A percentile compares a stretch with the other conserved stretches of the same genome.
Evolutionary conservation across 2,797 vertebrate species (phyloP).

Genomic region (Odontamblyopus rebecca): DNA sequence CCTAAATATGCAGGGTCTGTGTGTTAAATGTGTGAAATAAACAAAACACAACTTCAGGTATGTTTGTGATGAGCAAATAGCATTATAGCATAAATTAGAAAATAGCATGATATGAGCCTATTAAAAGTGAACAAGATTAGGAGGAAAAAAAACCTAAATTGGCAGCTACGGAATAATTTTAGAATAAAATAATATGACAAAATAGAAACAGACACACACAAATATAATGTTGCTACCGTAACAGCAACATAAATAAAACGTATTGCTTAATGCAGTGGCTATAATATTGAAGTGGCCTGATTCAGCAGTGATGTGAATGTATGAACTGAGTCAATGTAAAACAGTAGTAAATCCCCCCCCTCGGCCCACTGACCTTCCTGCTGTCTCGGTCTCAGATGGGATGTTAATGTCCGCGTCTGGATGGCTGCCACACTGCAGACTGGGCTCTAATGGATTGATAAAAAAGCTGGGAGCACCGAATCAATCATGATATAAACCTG

Average conservation of each 20-base stretch:
- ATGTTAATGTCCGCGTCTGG: constrained; percentile 69
- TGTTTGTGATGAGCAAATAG: too few relatives aligned
- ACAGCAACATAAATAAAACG: neutral
- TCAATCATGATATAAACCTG: constrained; percentile 73
- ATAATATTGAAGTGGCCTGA: constrained; percentile 43
- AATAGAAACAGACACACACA: too few relatives aligned
- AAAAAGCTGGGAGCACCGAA: constrained; percentile 71
- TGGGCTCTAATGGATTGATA: constrained; percentile 71
- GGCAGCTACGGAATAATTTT: too few relatives aligned
- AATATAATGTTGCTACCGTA: neutral
- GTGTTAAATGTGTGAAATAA: too few relatives aligned
- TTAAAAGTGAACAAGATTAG: too few relatives aligned
- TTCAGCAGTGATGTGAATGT: constrained; percentile 17
- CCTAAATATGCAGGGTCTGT: too few relatives aligned
- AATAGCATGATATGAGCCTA: too few relatives aligned
- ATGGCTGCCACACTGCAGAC: constrained; percentile 66
- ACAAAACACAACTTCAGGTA: too few relatives aligned
- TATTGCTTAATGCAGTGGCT: constrained; percentile 13
- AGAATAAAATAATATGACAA: too few relatives aligned
- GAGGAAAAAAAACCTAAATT: too few relatives aligned
- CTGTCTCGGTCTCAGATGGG: constrained; percentile 66
- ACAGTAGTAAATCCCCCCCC: constrained; percentile 55
- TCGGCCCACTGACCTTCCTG: constrained; percentile 59
- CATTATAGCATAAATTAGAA: too few relatives aligned
- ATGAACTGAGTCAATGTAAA: constrained; percentile 45